Conservation (phyloP, 1,140 invertebrate genomes). For the Zeugodacus cucurbitae region DNA sequence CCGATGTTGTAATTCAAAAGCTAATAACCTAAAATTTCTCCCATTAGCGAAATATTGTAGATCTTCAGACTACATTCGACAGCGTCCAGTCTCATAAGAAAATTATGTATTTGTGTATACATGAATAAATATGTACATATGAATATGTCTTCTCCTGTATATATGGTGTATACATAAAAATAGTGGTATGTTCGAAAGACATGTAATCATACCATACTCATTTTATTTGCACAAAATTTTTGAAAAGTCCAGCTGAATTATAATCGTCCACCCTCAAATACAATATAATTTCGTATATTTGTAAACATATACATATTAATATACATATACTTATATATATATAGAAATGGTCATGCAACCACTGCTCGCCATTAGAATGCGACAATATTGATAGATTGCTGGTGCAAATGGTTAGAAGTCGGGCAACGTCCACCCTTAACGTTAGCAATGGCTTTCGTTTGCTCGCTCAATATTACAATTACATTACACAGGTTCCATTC, state of each 20-base stretch:
- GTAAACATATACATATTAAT: background rate
- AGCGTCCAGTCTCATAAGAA: too few relatives aligned
- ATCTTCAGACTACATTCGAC: too few relatives aligned
- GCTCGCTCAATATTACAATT: background rate
- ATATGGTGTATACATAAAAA: too few relatives aligned
- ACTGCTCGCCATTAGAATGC: background rate
- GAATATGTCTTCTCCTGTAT: background rate
- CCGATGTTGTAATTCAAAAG: too few relatives aligned
- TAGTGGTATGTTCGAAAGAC: too few relatives aligned
- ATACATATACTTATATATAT: too few relatives aligned
- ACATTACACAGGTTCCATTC: background rate
- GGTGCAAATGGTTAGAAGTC: background rate
- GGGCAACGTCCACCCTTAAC: background rate
- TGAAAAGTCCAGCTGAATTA: background rate
- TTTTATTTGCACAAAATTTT: background rate
- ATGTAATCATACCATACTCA: too few relatives aligned
- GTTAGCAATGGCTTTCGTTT: background rate
- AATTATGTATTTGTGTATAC: background rate
- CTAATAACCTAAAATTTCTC: too few relatives aligned
- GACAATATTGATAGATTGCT: slow-evolving; percentile 6
- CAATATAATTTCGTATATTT: background rate
- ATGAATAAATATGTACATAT: background rate
- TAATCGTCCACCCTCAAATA: background rate
- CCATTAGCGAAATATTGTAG: too few relatives aligned
- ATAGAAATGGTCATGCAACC: background rate